Percentiles rank a stretch among this genome's conserved stretches.
Evolutionary conservation across 2,888 invertebrate species (phyloP).

Genomic region (Ashinkailepas kermadecensis): DNA sequence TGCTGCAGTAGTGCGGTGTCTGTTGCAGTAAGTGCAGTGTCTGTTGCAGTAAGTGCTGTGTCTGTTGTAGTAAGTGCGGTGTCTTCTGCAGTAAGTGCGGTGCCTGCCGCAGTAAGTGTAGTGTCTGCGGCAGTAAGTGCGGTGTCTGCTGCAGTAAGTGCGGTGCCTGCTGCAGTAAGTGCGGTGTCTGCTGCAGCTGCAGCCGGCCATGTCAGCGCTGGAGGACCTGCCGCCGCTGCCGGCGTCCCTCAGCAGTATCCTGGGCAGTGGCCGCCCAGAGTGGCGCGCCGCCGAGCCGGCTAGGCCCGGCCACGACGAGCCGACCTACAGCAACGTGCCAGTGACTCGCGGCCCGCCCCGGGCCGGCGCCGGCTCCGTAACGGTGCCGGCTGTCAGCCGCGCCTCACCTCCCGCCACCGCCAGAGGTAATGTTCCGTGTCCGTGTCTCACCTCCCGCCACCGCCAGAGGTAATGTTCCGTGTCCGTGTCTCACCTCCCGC

Average conservation of each 20-base stretch:
- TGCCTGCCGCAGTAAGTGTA: background rate
- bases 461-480: too few species aligned
- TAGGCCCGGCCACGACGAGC: background rate
- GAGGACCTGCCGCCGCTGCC: slow-evolving; percentile 79
- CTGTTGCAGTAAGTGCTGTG: background rate
- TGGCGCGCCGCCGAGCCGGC: background rate
- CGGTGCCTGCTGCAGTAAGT: too few species aligned
- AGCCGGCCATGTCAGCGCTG: slow-evolving; percentile 55
- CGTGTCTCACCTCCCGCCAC: too few species aligned
- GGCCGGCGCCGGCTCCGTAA: slow-evolving; percentile 38
- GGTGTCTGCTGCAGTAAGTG: background rate
- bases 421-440: slow-evolving; percentile 6
- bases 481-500: slow-evolving; percentile 38
- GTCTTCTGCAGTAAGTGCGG: too few species aligned
- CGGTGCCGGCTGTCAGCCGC: slow-evolving; percentile 39
- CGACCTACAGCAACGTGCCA: slow-evolving; percentile 33
- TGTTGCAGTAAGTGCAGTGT: too few species aligned
- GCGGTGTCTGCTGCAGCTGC: background rate
- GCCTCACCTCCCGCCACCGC: slow-evolving; percentile 39
- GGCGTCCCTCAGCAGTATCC: slow-evolving; percentile 70
- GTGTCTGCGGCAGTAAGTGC: background rate
- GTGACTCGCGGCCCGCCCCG: slow-evolving; percentile 39
- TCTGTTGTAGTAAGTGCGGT: background rate
- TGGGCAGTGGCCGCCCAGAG: slow-evolving; percentile 34
- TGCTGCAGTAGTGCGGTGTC: too few species aligned